phyloP scores from a whole-genome alignment of 2,888 invertebrate genomes.

The Tanypteryx hageni region DNA sequence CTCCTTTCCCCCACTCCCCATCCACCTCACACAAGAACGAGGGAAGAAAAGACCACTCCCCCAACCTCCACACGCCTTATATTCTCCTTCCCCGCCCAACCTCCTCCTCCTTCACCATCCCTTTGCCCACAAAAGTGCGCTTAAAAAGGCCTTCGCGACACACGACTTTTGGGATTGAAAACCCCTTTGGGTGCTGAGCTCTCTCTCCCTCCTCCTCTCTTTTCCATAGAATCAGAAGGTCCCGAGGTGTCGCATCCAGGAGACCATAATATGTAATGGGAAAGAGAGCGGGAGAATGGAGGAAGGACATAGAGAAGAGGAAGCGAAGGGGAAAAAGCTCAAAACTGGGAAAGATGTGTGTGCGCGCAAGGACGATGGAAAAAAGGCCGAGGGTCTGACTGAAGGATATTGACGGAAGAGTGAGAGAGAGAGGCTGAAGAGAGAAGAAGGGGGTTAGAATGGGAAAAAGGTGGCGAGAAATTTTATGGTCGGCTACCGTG shows the following conservation, averaged over 20 bases:
- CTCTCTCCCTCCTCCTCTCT: no score
- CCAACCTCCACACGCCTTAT: neutral
- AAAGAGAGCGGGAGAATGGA: neutral
- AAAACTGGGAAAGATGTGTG: no score
- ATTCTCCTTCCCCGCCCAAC: neutral
- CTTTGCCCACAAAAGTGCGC: slow-evolving; percentile 2
- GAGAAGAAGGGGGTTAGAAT: neutral
- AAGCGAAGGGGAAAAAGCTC: no score
- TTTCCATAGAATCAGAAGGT: neutral
- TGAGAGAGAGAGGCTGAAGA: neutral
- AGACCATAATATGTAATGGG: slow-evolving; percentile 15
- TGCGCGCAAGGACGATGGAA: no score
- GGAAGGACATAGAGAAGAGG: neutral
- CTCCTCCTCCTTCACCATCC: neutral
- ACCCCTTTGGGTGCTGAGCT: slow-evolving; percentile 2
- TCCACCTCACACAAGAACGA: no score
- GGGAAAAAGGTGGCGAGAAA: neutral
- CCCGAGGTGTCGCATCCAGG: slow-evolving; percentile 8
- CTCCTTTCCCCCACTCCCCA: neutral
- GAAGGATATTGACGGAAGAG: neutral
- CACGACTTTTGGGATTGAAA: slow-evolving; percentile 19
- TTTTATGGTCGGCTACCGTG: slow-evolving; percentile 19
- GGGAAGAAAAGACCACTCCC: neutral
- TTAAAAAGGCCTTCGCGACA: neutral
- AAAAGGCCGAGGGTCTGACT: neutral